phyloP scores from a whole-genome alignment of 2,797 vertebrate genomes.

The Florisuga fusca region DNA sequence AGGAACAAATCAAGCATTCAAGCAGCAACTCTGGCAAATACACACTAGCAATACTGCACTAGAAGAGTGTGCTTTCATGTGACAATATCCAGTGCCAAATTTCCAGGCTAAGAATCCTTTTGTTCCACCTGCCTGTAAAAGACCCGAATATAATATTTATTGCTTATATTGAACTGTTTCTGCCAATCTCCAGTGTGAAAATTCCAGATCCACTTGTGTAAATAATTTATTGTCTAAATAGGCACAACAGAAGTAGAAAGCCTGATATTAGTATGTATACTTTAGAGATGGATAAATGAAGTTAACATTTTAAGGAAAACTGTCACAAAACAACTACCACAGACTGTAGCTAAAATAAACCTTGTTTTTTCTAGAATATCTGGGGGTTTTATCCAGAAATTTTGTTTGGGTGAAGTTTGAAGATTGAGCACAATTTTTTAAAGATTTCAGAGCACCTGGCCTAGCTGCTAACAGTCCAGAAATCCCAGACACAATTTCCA shows the following conservation, averaged over 20 bases:
- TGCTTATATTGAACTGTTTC: background rate
- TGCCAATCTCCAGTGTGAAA: background rate
- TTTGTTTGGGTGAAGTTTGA: background rate
- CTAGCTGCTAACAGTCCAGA: background rate
- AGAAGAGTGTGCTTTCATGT: slow-evolving; percentile 17
- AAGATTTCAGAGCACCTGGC: background rate
- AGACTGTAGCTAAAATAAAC: background rate
- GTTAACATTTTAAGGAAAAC: background rate
- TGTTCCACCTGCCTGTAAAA: slow-evolving; percentile 8
- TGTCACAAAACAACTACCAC: background rate
- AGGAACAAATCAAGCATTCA: slow-evolving; percentile 59
- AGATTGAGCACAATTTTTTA: background rate
- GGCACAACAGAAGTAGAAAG: background rate
- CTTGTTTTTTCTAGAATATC: background rate
- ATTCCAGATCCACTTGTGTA: background rate
- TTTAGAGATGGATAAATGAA: background rate
- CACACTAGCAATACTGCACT: background rate
- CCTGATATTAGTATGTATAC: background rate
- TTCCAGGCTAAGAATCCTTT: slow-evolving; percentile 15
- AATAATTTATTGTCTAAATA: background rate
- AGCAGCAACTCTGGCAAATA: slow-evolving; percentile 56
- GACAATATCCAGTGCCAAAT: slow-evolving; percentile 14
- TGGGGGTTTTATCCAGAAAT: background rate
- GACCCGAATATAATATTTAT: slow-evolving; percentile 7
- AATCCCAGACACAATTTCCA: background rate